Evolutionary conservation across 2,113 vertebrate species (phyloP).

Genomic region (Lepus europaeus): DNA sequence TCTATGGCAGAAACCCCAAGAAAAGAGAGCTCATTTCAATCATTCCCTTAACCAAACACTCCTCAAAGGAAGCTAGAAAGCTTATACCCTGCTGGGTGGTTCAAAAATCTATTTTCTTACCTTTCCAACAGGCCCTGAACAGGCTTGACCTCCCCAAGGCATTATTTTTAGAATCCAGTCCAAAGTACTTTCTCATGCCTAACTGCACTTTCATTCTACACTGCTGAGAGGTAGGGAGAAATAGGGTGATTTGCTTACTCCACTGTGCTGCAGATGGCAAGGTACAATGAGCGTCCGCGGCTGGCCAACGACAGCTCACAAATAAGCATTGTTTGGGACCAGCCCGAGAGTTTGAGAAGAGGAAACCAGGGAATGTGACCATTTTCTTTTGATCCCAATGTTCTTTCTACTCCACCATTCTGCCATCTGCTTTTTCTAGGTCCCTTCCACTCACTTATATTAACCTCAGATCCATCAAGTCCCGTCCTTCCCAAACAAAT

Average conservation of each 20-base stretch:
- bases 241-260: neutral
- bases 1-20: slow-evolving; percentile 7
- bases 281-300: neutral
- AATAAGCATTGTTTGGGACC: neutral
- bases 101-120: neutral
- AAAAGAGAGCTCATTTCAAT: neutral
- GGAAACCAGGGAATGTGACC: neutral
- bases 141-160: neutral
- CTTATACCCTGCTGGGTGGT: neutral
- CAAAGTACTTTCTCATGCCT: neutral
- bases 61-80: neutral
- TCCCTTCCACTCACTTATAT: neutral
- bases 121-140: neutral
- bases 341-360: neutral
- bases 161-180: slow-evolving; percentile 42
- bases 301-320: neutral
- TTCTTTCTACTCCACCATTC: neutral
- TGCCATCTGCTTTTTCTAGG: neutral
- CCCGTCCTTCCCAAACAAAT: neutral
- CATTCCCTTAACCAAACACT: neutral
- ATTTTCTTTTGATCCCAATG: neutral
- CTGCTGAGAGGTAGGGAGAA: neutral
- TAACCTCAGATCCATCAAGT: neutral
- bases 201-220: slow-evolving; percentile 4
- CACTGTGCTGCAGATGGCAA: neutral